Evolutionary conservation across 1,140 invertebrate species (phyloP).

Genomic region (Mizuhopecten yessoensis): DNA sequence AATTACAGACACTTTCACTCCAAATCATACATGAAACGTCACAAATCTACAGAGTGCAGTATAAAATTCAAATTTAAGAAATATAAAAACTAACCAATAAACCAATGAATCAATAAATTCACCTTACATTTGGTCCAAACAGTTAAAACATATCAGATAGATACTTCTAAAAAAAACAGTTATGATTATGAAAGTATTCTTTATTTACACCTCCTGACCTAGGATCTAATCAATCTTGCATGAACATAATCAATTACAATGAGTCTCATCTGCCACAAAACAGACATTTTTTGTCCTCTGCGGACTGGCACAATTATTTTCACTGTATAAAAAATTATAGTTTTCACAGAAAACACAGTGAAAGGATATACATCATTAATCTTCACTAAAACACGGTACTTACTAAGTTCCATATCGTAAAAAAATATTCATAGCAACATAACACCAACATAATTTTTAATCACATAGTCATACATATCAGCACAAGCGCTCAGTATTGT

Average conservation of each 20-base stretch:
- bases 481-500: not conserved
- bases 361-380: not conserved
- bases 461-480: not conserved
- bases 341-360: not conserved
- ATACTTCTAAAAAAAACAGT: not conserved
- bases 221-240: not conserved
- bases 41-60: not conserved
- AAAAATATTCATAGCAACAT: not conserved
- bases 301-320: not conserved
- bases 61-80: not conserved
- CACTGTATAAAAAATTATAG: not conserved
- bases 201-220: not conserved
- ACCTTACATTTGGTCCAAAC: not conserved
- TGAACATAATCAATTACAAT: not conserved
- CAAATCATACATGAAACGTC: too few species aligned
- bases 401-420: not conserved
- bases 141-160: not conserved
- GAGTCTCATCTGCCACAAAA: not conserved
- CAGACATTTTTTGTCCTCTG: not conserved
- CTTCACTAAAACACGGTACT: not conserved
- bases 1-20: too few species aligned
- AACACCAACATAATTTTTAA: not conserved
- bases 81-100: not conserved
- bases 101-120: not conserved
- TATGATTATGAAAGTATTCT: not conserved